These are phyloP conservation scores for Chlamydotis undulata DNA, from an alignment of 2,113 vertebrate genomes.

Conservation along the genomic window DNA sequence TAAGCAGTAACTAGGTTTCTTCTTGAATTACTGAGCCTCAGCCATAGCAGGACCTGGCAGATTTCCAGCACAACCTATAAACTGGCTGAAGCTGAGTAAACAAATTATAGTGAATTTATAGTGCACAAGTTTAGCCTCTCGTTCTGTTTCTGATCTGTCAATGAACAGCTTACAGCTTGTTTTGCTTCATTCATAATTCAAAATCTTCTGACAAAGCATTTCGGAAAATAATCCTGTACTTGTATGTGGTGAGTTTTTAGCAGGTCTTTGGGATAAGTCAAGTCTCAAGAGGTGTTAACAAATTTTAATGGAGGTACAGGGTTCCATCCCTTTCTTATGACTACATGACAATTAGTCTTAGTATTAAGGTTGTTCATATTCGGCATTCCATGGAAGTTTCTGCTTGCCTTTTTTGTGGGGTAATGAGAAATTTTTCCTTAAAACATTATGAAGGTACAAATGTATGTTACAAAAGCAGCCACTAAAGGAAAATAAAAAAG, in stretches of 20 bases:
- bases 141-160: neutral
- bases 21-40: slow-evolving; percentile 42
- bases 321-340: neutral
- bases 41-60: neutral
- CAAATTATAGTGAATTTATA: slow-evolving; percentile 52
- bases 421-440: neutral
- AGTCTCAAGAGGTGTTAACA: neutral
- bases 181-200: slow-evolving; percentile 51
- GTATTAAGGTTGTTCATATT: neutral
- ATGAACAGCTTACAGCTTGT: slow-evolving; percentile 27
- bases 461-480: neutral
- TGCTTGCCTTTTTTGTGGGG: neutral
- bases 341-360: neutral
- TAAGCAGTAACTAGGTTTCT: neutral
- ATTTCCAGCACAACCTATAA: slow-evolving; percentile 39
- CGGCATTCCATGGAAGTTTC: neutral
- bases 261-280: neutral
- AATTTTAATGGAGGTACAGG: neutral
- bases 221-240: neutral
- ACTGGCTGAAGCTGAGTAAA: slow-evolving; percentile 41
- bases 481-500: neutral
- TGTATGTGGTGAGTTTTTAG: neutral
- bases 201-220: neutral
- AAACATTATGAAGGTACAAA: neutral
- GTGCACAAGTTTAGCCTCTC: slow-evolving; percentile 26